Percentiles rank a stretch among this genome's conserved stretches.
phyloP scores from a whole-genome alignment of 2,113 vertebrate species.

The Rhadina sibilatrix region DNA sequence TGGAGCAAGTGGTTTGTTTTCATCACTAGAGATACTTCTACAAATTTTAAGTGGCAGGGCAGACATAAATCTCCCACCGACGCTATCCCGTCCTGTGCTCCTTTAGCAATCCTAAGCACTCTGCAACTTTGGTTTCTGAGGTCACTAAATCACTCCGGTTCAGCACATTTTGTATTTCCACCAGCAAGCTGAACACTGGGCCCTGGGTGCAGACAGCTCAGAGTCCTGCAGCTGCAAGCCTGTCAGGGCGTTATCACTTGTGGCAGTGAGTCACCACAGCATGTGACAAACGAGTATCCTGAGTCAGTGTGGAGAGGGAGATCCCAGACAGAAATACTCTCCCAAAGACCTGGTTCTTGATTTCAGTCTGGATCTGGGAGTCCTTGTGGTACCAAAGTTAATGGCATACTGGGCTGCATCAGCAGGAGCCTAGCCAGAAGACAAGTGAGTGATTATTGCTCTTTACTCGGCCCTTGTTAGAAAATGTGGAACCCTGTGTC shows the following conservation, averaged over 20 bases:
- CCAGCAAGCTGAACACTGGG: neutral
- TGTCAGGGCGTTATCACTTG: neutral
- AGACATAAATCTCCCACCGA: neutral
- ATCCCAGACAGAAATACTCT: neutral
- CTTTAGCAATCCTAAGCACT: neutral
- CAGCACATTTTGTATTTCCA: neutral
- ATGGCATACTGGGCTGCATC: neutral
- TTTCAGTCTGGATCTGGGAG: neutral
- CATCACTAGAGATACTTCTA: neutral
- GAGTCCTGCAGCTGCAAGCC: neutral
- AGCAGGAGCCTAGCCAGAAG: neutral
- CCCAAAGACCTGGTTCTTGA: neutral
- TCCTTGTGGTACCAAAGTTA: neutral
- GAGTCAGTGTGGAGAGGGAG: neutral
- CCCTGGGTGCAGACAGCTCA: neutral
- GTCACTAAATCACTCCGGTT: neutral
- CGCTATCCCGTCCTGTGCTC: neutral
- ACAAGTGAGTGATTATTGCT: accelerated
- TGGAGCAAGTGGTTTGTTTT: neutral
- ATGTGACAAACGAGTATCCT: neutral
- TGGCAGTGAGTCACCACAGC: neutral
- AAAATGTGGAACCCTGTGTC: neutral
- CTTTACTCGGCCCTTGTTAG: neutral
- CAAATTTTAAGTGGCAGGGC: neutral
- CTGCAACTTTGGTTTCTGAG: neutral